Evolutionary conservation across 2,797 vertebrate genomes (phyloP).

Genomic region (Acanthiza pusilla): DNA sequence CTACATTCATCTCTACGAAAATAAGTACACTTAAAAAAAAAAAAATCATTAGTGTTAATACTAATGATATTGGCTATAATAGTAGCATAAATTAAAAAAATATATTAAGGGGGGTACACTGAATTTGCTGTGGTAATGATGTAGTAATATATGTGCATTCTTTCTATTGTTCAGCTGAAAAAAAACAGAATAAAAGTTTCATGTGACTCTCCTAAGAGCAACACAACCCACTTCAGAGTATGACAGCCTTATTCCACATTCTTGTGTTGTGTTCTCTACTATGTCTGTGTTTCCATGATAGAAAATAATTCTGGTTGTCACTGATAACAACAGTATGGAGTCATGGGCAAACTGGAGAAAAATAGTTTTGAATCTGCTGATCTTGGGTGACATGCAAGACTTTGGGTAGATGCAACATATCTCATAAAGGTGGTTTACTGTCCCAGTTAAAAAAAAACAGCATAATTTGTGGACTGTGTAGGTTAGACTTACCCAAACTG

Average conservation of each 20-base stretch:
- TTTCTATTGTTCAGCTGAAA: background rate
- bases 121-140: background rate
- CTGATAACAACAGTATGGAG: constrained; percentile 20
- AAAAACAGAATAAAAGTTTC: background rate
- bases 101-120: background rate
- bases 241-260: background rate
- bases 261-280: background rate
- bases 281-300: background rate
- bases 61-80: background rate
- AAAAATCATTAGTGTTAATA: background rate
- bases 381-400: constrained; percentile 2
- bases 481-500: constrained; percentile 8
- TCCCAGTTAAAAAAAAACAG: constrained; percentile 49
- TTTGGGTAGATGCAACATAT: background rate
- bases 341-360: background rate
- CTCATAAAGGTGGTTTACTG: constrained; percentile 63
- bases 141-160: background rate
- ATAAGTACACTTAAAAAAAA: background rate
- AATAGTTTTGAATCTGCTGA: constrained; percentile 38
- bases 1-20: background rate
- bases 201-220: background rate
- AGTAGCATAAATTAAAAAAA: background rate
- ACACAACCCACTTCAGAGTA: background rate
- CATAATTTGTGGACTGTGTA: constrained; percentile 40
- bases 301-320: background rate